phyloP scores from a whole-genome alignment of 1,140 invertebrate species.

The Drosophila grimshawi region DNA sequence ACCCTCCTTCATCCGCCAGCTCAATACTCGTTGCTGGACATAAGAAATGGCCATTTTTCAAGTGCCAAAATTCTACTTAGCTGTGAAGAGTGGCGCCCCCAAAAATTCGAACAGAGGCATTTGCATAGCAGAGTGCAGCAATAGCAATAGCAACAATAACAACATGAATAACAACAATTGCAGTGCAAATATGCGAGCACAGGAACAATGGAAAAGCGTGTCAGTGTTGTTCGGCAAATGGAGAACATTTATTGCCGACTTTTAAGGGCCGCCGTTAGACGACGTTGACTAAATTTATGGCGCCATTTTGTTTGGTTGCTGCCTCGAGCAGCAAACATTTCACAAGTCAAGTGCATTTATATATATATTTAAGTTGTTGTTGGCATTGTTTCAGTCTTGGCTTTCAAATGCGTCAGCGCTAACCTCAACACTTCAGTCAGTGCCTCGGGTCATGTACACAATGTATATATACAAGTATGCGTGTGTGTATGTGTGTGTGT shows the following conservation, averaged over 20 bases:
- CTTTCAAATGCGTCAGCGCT: slow-evolving; percentile 64
- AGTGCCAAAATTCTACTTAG: slow-evolving; percentile 78
- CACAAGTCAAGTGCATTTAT: slow-evolving; percentile 75
- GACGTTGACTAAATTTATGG: slow-evolving; percentile 70
- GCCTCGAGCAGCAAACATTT: slow-evolving; percentile 49
- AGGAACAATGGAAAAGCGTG: slow-evolving; percentile 61
- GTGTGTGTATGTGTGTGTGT: slow-evolving; percentile 14
- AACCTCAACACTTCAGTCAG: slow-evolving; percentile 67
- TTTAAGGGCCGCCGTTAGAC: slow-evolving; percentile 49
- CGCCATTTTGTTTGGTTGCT: slow-evolving; percentile 63
- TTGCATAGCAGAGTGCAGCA: slow-evolving; percentile 48
- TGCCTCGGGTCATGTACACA: slow-evolving; percentile 34
- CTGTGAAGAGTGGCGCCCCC: slow-evolving; percentile 53
- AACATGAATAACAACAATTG: slow-evolving; percentile 27
- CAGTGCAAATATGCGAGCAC: slow-evolving; percentile 48
- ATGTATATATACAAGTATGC: not conserved
- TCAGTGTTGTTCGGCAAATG: slow-evolving; percentile 65
- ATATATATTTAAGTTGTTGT: slow-evolving; percentile 60
- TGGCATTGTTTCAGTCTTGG: slow-evolving; percentile 3
- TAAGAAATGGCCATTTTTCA: slow-evolving; percentile 51
- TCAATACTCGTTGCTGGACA: slow-evolving; percentile 1
- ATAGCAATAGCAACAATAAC: slow-evolving; percentile 7
- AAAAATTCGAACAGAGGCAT: slow-evolving; percentile 31
- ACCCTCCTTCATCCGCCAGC: not conserved
- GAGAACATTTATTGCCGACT: slow-evolving; percentile 75